Conservation (phyloP, 2,797 vertebrate genomes). For the Gambusia yucatana region DNA sequence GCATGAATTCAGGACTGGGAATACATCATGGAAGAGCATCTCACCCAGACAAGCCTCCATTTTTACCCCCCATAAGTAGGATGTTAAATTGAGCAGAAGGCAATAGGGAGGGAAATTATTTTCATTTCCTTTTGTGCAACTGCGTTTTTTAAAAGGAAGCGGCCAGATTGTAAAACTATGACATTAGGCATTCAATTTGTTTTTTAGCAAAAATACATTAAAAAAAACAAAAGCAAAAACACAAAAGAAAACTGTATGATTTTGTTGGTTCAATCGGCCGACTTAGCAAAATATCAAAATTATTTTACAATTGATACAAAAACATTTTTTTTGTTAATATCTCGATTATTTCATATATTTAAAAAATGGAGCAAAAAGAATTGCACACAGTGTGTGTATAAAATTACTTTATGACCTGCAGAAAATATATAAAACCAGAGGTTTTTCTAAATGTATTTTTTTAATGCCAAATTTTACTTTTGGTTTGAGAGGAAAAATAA, state of each 20-base stretch:
- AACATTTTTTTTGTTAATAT: not conserved
- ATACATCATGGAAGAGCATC: conserved; percentile 93
- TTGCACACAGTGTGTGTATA: not conserved
- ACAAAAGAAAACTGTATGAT: conserved; percentile 6
- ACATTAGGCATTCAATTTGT: conserved; percentile 63
- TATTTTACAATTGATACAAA: not conserved
- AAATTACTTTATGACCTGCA: not conserved
- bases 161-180: conserved; percentile 67
- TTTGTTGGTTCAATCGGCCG: not conserved
- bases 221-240: not conserved
- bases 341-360: not conserved
- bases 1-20: conserved; percentile 92
- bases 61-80: conserved; percentile 81
- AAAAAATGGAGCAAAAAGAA: not conserved
- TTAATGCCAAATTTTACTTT: not conserved
- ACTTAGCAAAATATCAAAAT: not conserved
- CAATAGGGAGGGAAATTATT: conserved; percentile 99
- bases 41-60: conserved; percentile 90
- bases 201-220: conserved; percentile 50
- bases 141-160: conserved; percentile 61
- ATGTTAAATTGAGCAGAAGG: conserved; percentile 99
- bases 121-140: conserved; percentile 94
- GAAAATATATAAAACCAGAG: not conserved
- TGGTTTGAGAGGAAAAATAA: not conserved
- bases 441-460: not conserved